Evolutionary conservation across 2,113 vertebrate genomes (phyloP).

Genomic region (Scartelaos histophorus): DNA sequence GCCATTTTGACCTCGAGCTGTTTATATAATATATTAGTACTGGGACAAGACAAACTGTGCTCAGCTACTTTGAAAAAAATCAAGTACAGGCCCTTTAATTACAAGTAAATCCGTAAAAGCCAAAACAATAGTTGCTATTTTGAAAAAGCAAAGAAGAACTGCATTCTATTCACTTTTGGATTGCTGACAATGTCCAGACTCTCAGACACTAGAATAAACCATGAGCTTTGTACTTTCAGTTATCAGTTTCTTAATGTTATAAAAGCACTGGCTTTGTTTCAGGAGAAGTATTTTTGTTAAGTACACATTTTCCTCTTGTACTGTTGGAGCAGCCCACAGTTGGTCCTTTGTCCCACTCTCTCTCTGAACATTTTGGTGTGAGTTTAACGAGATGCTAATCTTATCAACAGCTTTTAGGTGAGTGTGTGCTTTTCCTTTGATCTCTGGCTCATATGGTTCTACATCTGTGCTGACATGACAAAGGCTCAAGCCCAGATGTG

Average conservation of each 20-base stretch:
- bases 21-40: too few relatives aligned
- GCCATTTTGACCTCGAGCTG: too few relatives aligned
- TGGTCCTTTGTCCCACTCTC: background rate
- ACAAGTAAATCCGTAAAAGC: background rate
- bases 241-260: background rate
- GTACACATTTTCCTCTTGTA: background rate
- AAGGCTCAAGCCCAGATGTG: conserved; percentile 65
- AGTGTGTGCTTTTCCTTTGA: conserved; percentile 50
- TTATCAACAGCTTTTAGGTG: conserved; percentile 23
- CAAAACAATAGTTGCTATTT: background rate
- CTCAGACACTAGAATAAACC: background rate
- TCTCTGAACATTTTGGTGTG: conserved; percentile 2
- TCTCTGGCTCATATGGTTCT: conserved; percentile 54
- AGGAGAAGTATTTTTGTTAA: background rate
- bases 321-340: background rate
- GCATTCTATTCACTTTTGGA: background rate
- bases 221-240: background rate
- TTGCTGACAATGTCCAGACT: background rate
- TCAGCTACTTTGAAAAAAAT: too few relatives aligned
- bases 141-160: background rate
- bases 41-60: too few relatives aligned
- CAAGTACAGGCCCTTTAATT: too few relatives aligned
- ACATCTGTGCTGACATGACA: conserved; percentile 66
- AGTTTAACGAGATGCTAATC: conserved; percentile 50
- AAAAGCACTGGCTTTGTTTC: background rate